These are phyloP conservation scores for Cheilosia soror DNA, from an alignment of 2,888 invertebrate genomes.

Conservation along the genomic window DNA sequence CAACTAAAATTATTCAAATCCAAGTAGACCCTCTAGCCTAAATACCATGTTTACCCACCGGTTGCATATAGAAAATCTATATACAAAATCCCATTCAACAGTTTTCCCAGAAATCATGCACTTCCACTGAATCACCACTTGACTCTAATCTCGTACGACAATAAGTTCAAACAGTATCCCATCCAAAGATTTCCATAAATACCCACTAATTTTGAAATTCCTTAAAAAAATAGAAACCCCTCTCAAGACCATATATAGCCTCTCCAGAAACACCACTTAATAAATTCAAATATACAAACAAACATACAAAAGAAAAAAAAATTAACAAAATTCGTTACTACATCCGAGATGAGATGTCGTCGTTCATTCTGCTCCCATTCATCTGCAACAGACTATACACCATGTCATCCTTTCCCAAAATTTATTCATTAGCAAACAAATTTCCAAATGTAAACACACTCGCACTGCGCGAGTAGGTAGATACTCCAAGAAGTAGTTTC, in stretches of 20 bases:
- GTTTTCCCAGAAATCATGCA: slow-evolving; percentile 23
- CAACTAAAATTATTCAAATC: too few relatives aligned
- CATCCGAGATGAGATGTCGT: slow-evolving; percentile 3
- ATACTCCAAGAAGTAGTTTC: background rate
- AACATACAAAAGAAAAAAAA: slow-evolving; percentile 23
- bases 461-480: background rate
- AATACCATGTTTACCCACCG: background rate
- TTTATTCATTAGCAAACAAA: slow-evolving; percentile 75
- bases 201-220: slow-evolving; percentile 54
- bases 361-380: slow-evolving; percentile 35
- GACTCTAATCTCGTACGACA: slow-evolving; percentile 40
- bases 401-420: slow-evolving; percentile 49
- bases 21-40: too few relatives aligned
- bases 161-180: slow-evolving; percentile 43
- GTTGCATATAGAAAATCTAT: background rate
- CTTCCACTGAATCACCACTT: slow-evolving; percentile 28
- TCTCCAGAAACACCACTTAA: slow-evolving; percentile 39
- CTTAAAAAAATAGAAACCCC: background rate
- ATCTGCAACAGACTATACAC: slow-evolving; percentile 7
- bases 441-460: slow-evolving; percentile 67
- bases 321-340: slow-evolving; percentile 50
- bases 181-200: slow-evolving; percentile 56
- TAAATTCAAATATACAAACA: slow-evolving; percentile 53
- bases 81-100: slow-evolving; percentile 5
- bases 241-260: slow-evolving; percentile 1